Base-by-base conservation (phyloP, 2,797 vertebrate genomes). In the Loriculus beryllinus region DNA sequence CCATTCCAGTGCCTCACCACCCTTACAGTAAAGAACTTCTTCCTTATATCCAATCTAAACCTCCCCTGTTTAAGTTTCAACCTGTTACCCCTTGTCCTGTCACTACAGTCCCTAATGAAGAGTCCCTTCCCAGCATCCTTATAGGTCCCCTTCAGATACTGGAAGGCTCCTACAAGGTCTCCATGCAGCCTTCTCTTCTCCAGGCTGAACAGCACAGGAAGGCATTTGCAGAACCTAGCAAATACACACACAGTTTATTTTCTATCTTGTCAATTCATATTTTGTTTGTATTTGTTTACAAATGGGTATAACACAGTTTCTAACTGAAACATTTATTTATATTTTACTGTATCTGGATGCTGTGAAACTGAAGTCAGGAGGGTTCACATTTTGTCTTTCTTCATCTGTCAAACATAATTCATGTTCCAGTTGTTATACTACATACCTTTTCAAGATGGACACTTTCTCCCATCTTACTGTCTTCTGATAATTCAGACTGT, bases 381-480 rank as follows among this genome's bases (percentile, higher is more conserved):
- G 42, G 74, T 11, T 86, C 21, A 54, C 4, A 49, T 45, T 93
- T 70, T 69, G 62, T 51, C 74, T 64, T 54, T 88, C 72, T 56
- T 92, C 35, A n/a, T 39, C 56, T 62, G 39, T 10, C 67, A 86
- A 65, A 51, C 1, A 26, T 40, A 68, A 51, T 4, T 8, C 7
- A 52, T 1, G 7, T 25, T 71, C 26, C 51, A n/a, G 45, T 60
- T 52, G 31, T 28, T 42, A 63, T 31, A 25, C 52, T 42, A 82
- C 95, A n/a, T 97, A 99, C 99, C 98, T 99, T 99, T 94, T 99
- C 99, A 51, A 99, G 98, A 83, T 98, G 98, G 91, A 96, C 91
- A 54, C 19, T 97, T 43, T 98, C 98, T 77, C 96, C 97, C 64
- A 97, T 94, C 97, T 98, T 99, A 96, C 83, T 98, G 80, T 99